phyloP scores from a whole-genome alignment of 2,113 vertebrate genomes.

The Ranitomeya imitator region DNA sequence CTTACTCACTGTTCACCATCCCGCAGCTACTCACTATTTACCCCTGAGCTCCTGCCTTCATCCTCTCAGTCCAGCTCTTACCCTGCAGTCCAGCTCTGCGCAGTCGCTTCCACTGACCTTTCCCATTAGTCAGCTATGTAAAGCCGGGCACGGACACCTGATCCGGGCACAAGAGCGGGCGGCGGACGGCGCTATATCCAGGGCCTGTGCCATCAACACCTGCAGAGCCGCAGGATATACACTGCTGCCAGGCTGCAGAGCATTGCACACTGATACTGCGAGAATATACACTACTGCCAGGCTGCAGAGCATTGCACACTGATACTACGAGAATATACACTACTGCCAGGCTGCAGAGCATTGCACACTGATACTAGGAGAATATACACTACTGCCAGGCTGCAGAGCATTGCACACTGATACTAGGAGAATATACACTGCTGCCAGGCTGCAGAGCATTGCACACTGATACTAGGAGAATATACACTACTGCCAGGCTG shows the following conservation, averaged over 20 bases:
- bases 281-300: neutral
- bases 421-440: no score
- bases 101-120: slow-evolving; percentile 25
- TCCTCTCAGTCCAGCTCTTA: neutral
- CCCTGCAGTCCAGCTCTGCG: neutral
- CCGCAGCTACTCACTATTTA: neutral
- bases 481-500: no score
- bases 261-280: neutral
- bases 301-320: neutral
- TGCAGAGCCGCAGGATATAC: neutral
- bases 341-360: neutral
- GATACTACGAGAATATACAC: neutral
- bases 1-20: neutral
- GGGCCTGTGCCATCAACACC: neutral
- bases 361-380: neutral
- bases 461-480: no score
- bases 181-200: slow-evolving; percentile 18
- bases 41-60: neutral
- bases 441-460: no score
- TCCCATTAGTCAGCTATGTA: neutral
- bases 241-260: neutral
- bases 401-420: no score
- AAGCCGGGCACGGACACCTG: slow-evolving; percentile 16
- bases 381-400: no score
- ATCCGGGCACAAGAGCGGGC: slow-evolving; percentile 4